These are phyloP conservation scores for Laterallus jamaicensis DNA, from an alignment of 2,113 vertebrate genomes.

Conservation along the genomic window DNA sequence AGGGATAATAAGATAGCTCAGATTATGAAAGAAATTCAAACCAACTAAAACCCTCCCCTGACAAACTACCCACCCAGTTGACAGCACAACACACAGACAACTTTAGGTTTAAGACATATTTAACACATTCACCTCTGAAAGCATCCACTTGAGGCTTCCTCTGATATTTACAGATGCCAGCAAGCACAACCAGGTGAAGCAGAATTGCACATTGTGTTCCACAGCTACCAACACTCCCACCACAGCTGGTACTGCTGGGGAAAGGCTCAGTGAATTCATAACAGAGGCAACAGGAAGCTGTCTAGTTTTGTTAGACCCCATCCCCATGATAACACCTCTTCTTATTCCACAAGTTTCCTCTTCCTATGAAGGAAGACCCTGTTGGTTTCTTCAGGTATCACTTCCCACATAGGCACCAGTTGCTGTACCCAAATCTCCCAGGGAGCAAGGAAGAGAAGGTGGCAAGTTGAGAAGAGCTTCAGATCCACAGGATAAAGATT, in stretches of 20 bases:
- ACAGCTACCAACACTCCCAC: not conserved
- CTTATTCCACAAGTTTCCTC: not conserved
- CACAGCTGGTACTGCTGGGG: not conserved
- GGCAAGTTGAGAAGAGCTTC: not conserved
- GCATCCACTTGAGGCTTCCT: no score
- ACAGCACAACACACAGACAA: not conserved
- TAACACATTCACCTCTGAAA: not conserved
- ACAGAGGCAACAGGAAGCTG: not conserved
- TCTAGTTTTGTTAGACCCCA: not conserved
- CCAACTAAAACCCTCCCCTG: not conserved
- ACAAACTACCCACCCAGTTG: not conserved
- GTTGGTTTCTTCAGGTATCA: not conserved
- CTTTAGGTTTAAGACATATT: not conserved
- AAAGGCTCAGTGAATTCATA: not conserved
- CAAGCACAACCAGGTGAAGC: not conserved
- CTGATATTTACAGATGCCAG: no score
- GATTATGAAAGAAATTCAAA: not conserved
- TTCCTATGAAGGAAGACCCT: not conserved
- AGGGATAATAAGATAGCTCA: not conserved
- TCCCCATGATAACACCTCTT: not conserved
- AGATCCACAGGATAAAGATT: not conserved
- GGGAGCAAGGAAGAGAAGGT: not conserved
- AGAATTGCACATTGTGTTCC: rapidly evolving
- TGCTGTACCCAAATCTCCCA: not conserved
- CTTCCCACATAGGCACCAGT: not conserved